Percentiles rank a stretch among this genome's conserved stretches.
phyloP scores from a whole-genome alignment of 2,797 vertebrate genomes.

The Clangula hyemalis region DNA sequence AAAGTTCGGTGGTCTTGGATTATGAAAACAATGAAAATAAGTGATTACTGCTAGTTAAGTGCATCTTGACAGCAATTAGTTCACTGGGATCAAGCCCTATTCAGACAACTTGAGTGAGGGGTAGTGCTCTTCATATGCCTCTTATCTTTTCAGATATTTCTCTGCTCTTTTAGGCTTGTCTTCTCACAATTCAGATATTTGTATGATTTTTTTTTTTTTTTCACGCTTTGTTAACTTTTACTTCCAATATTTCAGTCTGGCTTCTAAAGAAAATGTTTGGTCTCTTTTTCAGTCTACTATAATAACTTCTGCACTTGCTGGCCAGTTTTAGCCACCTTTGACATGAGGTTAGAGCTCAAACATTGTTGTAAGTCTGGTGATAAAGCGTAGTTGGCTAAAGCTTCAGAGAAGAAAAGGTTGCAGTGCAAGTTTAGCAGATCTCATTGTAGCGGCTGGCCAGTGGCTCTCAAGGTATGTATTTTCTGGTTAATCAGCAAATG shows the following conservation, averaged over 20 bases:
- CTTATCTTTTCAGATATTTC: background rate
- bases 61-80: background rate
- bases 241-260: background rate
- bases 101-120: background rate
- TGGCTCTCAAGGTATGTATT: background rate
- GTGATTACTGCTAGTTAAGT: background rate
- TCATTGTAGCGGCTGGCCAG: background rate
- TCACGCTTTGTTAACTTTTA: background rate
- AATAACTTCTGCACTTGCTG: background rate
- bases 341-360: background rate
- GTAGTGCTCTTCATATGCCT: background rate
- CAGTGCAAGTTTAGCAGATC: background rate
- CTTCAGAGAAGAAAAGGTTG: background rate
- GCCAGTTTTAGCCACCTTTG: background rate
- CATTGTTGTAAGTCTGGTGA: background rate
- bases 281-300: background rate
- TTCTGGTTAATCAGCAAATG: background rate
- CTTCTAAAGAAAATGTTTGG: background rate
- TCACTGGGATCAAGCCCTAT: background rate
- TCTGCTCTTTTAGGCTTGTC: background rate
- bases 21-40: background rate
- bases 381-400: background rate
- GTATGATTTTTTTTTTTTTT: background rate
- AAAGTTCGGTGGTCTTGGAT: background rate
- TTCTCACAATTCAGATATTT: background rate